These are phyloP conservation scores for Scomberomorus guttatus DNA, from an alignment of 2,797 vertebrate genomes.

Conservation along the genomic window DNA sequence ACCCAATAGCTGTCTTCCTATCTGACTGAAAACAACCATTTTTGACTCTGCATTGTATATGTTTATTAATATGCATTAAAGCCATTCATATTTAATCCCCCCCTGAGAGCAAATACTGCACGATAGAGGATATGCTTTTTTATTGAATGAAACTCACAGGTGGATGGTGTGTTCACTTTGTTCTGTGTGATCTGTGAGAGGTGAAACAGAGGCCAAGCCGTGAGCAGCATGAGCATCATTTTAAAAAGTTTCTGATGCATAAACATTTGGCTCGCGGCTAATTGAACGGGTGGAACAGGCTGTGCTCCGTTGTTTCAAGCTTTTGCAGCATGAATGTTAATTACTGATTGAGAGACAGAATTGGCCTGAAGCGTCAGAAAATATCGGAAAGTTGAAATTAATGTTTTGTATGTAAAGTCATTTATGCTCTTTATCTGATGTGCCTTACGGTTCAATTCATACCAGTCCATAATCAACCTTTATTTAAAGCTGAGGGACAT, in stretches of 20 bases:
- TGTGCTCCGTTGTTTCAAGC: constrained; percentile 8
- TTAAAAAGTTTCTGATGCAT: constrained; percentile 25
- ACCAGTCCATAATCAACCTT: not conserved
- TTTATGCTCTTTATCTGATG: constrained; percentile 3
- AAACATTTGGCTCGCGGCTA: constrained; percentile 18
- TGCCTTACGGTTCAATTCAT: not conserved
- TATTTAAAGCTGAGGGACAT: not conserved
- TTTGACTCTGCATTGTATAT: not conserved
- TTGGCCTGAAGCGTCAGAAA: not conserved
- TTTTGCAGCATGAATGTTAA: constrained; percentile 41
- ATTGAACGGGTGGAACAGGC: constrained; percentile 8
- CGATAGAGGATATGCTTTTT: not conserved
- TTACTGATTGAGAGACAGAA: constrained; percentile 13
- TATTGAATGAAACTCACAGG: not conserved
- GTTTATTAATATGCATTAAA: not conserved
- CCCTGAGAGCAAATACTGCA: not conserved
- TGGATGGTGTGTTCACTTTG: not conserved
- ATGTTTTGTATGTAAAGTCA: not conserved
- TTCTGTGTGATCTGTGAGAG: constrained; percentile 1
- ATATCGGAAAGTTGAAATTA: constrained; percentile 7
- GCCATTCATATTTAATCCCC: not conserved
- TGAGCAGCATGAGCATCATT: not conserved
- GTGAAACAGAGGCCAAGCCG: constrained; percentile 18
- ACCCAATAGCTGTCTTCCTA: not conserved
- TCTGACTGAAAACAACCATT: not conserved